phyloP scores from a whole-genome alignment of 2,113 vertebrate species.

The Hippotragus niger region DNA sequence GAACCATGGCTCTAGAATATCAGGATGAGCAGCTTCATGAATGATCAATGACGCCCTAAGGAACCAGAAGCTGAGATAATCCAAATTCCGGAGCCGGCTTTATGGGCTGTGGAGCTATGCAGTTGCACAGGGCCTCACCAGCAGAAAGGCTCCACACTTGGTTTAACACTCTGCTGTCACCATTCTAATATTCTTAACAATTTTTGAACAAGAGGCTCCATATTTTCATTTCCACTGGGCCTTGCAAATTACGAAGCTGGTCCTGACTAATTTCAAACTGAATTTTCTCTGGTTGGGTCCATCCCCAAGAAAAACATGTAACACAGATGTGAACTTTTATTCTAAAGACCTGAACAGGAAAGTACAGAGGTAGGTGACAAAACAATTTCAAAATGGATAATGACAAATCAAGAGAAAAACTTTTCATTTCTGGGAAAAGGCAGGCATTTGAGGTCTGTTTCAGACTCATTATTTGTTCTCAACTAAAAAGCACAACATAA shows the following conservation, averaged over 20 bases:
- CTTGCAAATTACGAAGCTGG: neutral
- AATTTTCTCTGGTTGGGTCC: neutral
- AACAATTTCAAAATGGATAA: conserved; percentile 36
- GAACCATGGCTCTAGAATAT: neutral
- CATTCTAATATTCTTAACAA: neutral
- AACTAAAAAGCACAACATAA: conserved; percentile 54
- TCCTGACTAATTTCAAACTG: neutral
- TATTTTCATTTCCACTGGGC: neutral
- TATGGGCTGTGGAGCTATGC: accelerated
- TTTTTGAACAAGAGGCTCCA: neutral
- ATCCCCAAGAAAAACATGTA: neutral
- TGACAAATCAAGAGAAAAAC: neutral
- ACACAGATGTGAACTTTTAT: neutral
- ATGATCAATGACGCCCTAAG: neutral
- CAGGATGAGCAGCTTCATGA: neutral
- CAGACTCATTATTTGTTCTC: conserved; percentile 63
- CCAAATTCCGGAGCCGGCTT: neutral
- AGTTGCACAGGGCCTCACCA: neutral
- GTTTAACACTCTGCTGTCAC: neutral
- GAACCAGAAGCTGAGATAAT: neutral
- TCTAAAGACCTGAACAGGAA: conserved; percentile 17
- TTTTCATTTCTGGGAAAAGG: conserved; percentile 26
- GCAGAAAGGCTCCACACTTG: neutral
- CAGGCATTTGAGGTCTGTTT: conserved; percentile 51
- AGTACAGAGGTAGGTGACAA: neutral